Base-by-base conservation (phyloP, 2,888 invertebrate species). In the Gandaritis pyraliata region DNA sequence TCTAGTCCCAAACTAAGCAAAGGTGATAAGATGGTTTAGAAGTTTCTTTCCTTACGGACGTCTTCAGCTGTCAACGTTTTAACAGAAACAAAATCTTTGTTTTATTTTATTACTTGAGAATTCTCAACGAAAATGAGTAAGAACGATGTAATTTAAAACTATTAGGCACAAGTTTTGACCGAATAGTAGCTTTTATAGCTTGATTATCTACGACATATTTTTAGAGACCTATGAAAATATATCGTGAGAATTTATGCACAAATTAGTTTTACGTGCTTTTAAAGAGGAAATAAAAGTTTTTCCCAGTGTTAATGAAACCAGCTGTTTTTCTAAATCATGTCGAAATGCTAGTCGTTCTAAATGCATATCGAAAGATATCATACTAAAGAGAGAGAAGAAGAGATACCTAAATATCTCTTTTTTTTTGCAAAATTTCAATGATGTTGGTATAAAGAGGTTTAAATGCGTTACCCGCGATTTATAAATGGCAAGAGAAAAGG, bases 91-190 rank as follows among this genome's bases (percentile, higher is more conserved):
- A 45, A 16, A 46, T 8, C 36, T 80, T 81, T 77, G 77, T 85
- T 84, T 85, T 73, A 77, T 84, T 85, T 83, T 82, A 81, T 80
- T 80, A 73, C 78, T 71, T 64, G 58, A 68, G 61, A 72, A 68
- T 68, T 70, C 64, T 69, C 51, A 46, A 64, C 54, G 15, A 69
- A 65, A 66, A 62, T 57, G 63, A 54, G 54, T 54, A 39, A 54
- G 59, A 68, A 46, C 64, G 61, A 54, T 61, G 63, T 61, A 47
- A 65, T 64, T 65, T 67, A 49, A 66, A 59, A 66, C 57, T 65
- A 62, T 66, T 61, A 50, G 23, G 64, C 61, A 67, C 57, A 55
- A 63, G 56, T 63, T 71, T 66, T 51, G 51, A 49, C 55, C 65
- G 65, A 52, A 55, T 62, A 62, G 55, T 66, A 29, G 51, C 61